Base-by-base conservation (phyloP, 2,888 invertebrate species). In the Halictus quadricinctus region DNA sequence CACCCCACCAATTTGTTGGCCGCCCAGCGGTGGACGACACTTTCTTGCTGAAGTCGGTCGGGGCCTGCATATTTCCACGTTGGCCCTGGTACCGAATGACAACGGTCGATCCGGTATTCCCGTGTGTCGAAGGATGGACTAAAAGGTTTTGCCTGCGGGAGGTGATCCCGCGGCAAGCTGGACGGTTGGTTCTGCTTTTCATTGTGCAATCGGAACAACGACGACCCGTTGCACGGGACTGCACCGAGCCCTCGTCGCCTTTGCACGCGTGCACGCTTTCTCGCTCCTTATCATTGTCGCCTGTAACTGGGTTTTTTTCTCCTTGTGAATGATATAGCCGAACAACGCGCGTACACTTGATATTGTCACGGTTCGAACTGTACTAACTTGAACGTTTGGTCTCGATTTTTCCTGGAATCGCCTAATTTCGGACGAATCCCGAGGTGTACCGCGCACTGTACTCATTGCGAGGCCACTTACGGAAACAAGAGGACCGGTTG, bases 121-220 rank as follows among this genome's bases (percentile, higher is more conserved):
- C 87, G 85, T 69, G 84, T 86, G 88, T 79, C 88, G 77, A 84
- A 90, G 90, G 72, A 87, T 87, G 86, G 87, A 81, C 90, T 92
- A 90, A 93, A 93, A 92, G 92, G 88, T 92, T 91, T 90, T 91
- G 90, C 89, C 92, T 85, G 91, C 92, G 88, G 93, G 94, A 87
- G 90, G 87, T 87, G 88, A 83, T 89, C 85, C 83, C 81, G 81
- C 79, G 54, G 69, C 80, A 83, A 78, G 83, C 88, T 89, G 83
- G 86, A 81, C 88, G 86, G 84, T 84, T 81, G 78, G 79, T 83
- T 79, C 86, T 76, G 78, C 81, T 50, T 77, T 70, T 86, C 84
- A 91, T 93, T 92, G 91, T 92, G 87, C 86, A 90, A 91, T 91
- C 86, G 72, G 81, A 83, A 78, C 75, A 64, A 58, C 76, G 88